Base-by-base conservation (phyloP, 2,797 vertebrate species). In the Cephalopachus bancanus region DNA sequence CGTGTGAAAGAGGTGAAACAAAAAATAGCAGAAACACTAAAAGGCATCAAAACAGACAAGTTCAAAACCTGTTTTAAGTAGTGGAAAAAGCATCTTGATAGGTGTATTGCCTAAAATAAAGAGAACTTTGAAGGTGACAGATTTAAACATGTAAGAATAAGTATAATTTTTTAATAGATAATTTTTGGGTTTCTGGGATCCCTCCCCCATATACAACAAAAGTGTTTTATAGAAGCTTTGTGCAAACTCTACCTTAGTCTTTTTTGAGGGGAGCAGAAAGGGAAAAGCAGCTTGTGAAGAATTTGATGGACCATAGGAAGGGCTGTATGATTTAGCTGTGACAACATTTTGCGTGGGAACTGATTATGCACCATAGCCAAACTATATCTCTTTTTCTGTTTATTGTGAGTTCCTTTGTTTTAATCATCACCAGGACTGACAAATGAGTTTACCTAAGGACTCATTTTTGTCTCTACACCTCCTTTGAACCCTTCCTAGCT, bases 401-500 rank as follows among this genome's bases (percentile, higher is more conserved):
- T 59, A 65, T 67, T 30, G 19, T 72, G 22, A 5, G 30, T 83
- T n/a, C 10, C 26, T 92, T 92, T 87, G 26, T 55, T 75, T 91
- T 78, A 74, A 78, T 64, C 33, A 89, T 94, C 49, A 83, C 65
- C 84, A 76, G 55, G 30, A 84, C 44, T 94, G 60, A 89, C 62
- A 91, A 71, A 65, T 53, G 17, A 93, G n/a, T 11, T 60, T 30
- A 86, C 20, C 5, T 65, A 5, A 16, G 12, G 22, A 37, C 49
- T 74, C 28, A 24, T 59, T 84, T 72, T 51, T 86, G 8, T 80
- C 55, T 90, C 28, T 71, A 92, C 83, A 55, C 33, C 4, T 81
- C 20, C 55, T 33, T 20, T 67, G 64, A 84, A 20, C 51, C 44
- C 22, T 93, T 92, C 0, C 10, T 65, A 72, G 60, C 19, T 44